Evolutionary conservation across 2,888 invertebrate species (phyloP), one percentile per base, ranked within the genome.

Genomic region (Apamea anceps): DNA sequence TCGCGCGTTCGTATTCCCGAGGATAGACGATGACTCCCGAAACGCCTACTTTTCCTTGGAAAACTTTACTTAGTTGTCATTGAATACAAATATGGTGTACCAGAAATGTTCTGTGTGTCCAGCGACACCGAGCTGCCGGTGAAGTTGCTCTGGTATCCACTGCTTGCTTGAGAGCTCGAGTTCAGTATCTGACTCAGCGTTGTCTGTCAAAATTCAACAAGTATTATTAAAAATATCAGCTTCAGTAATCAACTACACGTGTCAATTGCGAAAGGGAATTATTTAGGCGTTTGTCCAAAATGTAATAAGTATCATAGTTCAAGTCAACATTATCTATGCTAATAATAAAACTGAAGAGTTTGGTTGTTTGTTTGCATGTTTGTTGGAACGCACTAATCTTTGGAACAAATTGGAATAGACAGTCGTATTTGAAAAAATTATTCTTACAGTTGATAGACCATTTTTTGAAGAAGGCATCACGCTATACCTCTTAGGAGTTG

Each of bases 141-240:
- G 91, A 97, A 97, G 93, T 97, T 96, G 93, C 96, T 96, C 91
- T 97, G 97, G 91, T 97, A 97, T 0, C 97, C 96, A 85, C 96
- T 96, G 90, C 97, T 96, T 73, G 94, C 96, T 84, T 95, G 95
- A 63, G 96, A 96, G 91, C 97, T 97, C 0, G 94, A 94, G 93
- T 96, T 96, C 82, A 97, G 91, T 65, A 96, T 82, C 81, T 96
- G 96, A 82, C 92, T 94, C 84, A 96, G 90, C 4, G 95, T 94
- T 48, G 93, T 94, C 96, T 96, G 92, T 1, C 68, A 42, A 62
- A 74, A 75, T 15, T 15, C 25, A 25, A 32, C 13, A 51, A 25
- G 8, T 8, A 7, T 28, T 28, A 28, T 48, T 48, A 21, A 45
- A 48, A 28, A 45, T 21, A 28, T 5, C 68, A 42, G 66, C 25